Evolutionary conservation across 2,113 vertebrate species (phyloP), one percentile per base, ranked within the genome.

Genomic region (Anhinga anhinga): DNA sequence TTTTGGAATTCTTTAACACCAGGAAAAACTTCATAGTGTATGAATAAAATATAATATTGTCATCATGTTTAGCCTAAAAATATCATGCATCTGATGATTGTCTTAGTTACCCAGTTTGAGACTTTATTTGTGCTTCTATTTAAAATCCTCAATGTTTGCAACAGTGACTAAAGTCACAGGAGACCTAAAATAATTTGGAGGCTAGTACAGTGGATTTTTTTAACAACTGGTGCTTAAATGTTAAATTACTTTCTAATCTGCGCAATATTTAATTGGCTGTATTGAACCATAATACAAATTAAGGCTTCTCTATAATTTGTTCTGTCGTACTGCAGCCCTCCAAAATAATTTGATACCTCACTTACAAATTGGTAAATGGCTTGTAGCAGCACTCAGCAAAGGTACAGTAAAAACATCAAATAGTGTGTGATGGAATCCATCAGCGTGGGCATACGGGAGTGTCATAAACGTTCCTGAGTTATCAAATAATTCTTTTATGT

Each of bases 261-360:
- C 97, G 96, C 95, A 95, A 93, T 97, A 98, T 97, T 96, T 98
- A 98, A 98, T 98, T 98, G 98, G 92, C 97, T 97, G 95, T 97
- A 96, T 97, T 98, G 97, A 98, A 95, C 97, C 95, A 71, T 97
- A 96, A 79, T 97, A 97, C 92, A 98, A 98, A 98, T 98, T 97
- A 98, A 98, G 96, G 88, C 91, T 96, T 95, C 97, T 97, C 96
- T 97, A 45, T 97, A 97, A 98, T 98, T 98, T 97, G 94, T 96
- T 97, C 97, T 97, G 97, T 96, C 56, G 19, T 96, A 89, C 63
- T 82, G 87, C 94, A 97, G 94, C 94, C 85, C 97, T 97, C 97
- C 96, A 97, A 92, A 98, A 97, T 95, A 97, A 97, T 98, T 98
- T 97, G 97, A 97, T 97, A 95, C 97, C 93, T 97, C 97, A 88